Evolutionary conservation across 2,113 vertebrate genomes (phyloP), one percentile per base, ranked within the genome.

Genomic region (Cyprinodon brontotheroides): DNA sequence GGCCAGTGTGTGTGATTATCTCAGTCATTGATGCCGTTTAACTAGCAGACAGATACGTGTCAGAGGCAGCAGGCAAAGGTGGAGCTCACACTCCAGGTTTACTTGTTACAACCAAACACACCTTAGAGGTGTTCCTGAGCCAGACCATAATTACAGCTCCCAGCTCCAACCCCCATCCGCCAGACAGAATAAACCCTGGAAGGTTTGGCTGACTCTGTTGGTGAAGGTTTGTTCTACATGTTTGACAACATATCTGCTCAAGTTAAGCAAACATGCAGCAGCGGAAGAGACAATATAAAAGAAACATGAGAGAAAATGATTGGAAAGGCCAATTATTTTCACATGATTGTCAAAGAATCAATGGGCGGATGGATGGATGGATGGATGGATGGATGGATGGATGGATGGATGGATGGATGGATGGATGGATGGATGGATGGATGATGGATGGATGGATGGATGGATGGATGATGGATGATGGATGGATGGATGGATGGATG

Each of bases 81-180:
- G 70, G 73, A 75, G 66, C n/a, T 68, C 71, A 73, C n/a, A 14
- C 68, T 65, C 53, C 73, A 68, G 70, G 50, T 68, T 57, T 79
- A 37, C 15, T 67, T n/a, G 62, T 82, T 70, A 64, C 62, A 75
- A 43, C 66, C 70, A 61, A 10, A 61, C 40, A 59, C 65, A 65
- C 50, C 65, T 53, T 62, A 77, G 71, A 87, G 80, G 75, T 83
- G 85, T 75, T 85, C 86, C 70, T 71, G 70, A 67, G 37, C 82
- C 78, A 90, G 88, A 92, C 83, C 73, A 57, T 89, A 90, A 91
- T 90, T 90, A 89, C 76, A 86, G 77, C 76, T 86, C 85, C 83
- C 59, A 74, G 72, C 63, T 79, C 72, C n/a, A 36, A 78, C 78
- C 68, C 70, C 74, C 63, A 50, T 11, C 48, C 11, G 48, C 11